Conservation (phyloP, 2,797 vertebrate genomes). For the Pseudochaenichthys georgianus region DNA sequence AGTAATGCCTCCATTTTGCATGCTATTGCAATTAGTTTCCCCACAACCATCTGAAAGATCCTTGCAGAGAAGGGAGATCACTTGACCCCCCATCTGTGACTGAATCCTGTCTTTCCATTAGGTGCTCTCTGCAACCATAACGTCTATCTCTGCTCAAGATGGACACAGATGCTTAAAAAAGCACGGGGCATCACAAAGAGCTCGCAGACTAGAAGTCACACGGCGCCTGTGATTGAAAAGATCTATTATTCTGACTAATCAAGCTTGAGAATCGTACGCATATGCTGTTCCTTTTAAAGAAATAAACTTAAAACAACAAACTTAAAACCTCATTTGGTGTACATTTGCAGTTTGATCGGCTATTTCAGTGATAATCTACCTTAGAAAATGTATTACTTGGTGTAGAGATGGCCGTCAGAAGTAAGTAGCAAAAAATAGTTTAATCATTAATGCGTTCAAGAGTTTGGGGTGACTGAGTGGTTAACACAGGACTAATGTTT, state of each 20-base stretch:
- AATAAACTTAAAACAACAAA: conserved; percentile 42
- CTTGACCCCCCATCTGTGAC: conserved; percentile 81
- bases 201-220: conserved; percentile 77
- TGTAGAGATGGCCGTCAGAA: conserved; percentile 47
- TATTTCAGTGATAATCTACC: conserved; percentile 42
- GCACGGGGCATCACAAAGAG: conserved; percentile 70
- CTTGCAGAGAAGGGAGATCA: conserved; percentile 78
- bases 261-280: conserved; percentile 44
- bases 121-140: conserved; percentile 72
- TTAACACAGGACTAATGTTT: conserved; percentile 30
- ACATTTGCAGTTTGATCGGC: conserved; percentile 6
- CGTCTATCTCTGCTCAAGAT: conserved; percentile 64
- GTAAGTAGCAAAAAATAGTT: conserved; percentile 44
- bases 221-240: conserved; percentile 70
- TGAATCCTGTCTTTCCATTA: conserved; percentile 71
- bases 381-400: conserved; percentile 51
- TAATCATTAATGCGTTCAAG: conserved; percentile 15
- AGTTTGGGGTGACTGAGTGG: conserved; percentile 28
- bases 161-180: conserved; percentile 77
- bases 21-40: conserved; percentile 85
- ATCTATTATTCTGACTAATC: conserved; percentile 65
- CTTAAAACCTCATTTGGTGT: conserved; percentile 1
- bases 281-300: conserved; percentile 34
- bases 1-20: conserved; percentile 83
- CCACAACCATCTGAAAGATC: conserved; percentile 75